A percentile compares a stretch with the other conserved stretches of the same genome.
Evolutionary conservation across 2,888 invertebrate species (phyloP).

Genomic region (Hypolimnas misippus): DNA sequence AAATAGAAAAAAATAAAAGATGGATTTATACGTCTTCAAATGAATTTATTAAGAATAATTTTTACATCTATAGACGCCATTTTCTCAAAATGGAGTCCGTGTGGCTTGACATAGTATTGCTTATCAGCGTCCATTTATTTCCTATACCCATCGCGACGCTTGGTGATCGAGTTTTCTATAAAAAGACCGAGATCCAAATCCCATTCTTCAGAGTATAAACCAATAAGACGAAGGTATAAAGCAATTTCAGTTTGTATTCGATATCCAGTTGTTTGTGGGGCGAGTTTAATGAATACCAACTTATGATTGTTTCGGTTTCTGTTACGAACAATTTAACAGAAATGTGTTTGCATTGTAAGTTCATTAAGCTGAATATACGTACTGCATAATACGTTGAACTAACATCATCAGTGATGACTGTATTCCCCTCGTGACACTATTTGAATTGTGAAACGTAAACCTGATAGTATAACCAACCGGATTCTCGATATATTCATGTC

Average conservation of each 20-base stretch:
- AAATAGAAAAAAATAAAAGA: too few relatives aligned
- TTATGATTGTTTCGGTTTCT: slow-evolving; percentile 11
- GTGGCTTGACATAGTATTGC: too few relatives aligned
- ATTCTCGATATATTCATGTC: neutral
- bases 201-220: slow-evolving; percentile 33
- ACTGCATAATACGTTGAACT: neutral
- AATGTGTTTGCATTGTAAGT: slow-evolving; percentile 5
- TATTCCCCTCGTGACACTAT: neutral
- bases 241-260: slow-evolving; percentile 35
- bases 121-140: too few relatives aligned
- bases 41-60: too few relatives aligned
- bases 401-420: neutral
- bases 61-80: too few relatives aligned
- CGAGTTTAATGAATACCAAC: slow-evolving; percentile 4
- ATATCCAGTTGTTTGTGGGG: slow-evolving; percentile 7
- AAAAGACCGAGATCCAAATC: slow-evolving; percentile 14
- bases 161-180: neutral
- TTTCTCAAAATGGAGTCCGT: too few relatives aligned
- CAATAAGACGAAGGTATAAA: slow-evolving; percentile 37
- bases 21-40: too few relatives aligned
- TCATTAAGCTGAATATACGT: neutral
- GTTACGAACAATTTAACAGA: slow-evolving; percentile 11
- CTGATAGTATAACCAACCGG: neutral
- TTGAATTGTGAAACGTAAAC: neutral
- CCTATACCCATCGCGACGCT: too few relatives aligned